Conservation (phyloP, 2,797 vertebrate genomes). For the Lophius americanus region DNA sequence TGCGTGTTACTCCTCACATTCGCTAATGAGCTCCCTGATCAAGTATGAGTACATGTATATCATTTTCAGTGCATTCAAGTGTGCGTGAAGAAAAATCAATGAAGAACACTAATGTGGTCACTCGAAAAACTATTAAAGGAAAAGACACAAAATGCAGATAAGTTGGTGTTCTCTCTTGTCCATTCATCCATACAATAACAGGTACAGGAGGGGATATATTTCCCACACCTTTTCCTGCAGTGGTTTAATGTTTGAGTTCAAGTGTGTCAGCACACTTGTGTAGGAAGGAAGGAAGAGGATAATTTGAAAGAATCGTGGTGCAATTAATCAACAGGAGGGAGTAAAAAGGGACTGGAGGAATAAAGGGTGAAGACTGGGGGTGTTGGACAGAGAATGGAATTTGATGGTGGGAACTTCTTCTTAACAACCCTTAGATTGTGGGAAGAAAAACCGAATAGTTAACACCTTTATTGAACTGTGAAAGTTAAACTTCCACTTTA, state of each 20-base stretch:
- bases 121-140: neutral
- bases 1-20: constrained; percentile 36
- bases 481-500: constrained; percentile 7
- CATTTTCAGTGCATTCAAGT: neutral
- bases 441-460: constrained; percentile 14
- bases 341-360: constrained; percentile 11
- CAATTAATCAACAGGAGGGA: constrained; percentile 43
- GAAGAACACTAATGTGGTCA: constrained; percentile 2
- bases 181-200: constrained; percentile 39
- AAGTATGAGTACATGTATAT: neutral
- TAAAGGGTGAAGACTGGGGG: constrained; percentile 19
- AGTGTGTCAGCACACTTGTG: constrained; percentile 43
- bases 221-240: constrained; percentile 35
- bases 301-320: constrained; percentile 55
- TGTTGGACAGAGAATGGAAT: constrained; percentile 40
- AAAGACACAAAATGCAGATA: constrained; percentile 9
- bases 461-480: constrained; percentile 16
- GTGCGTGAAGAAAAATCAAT: neutral
- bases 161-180: constrained; percentile 6
- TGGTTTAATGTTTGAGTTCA: constrained; percentile 12
- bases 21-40: constrained; percentile 53
- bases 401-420: constrained; percentile 22
- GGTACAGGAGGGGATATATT: neutral
- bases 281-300: constrained; percentile 57
- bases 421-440: constrained; percentile 16